These are phyloP conservation scores for Abramis brama DNA, from an alignment of 2,113 vertebrate genomes.

Conservation along the genomic window DNA sequence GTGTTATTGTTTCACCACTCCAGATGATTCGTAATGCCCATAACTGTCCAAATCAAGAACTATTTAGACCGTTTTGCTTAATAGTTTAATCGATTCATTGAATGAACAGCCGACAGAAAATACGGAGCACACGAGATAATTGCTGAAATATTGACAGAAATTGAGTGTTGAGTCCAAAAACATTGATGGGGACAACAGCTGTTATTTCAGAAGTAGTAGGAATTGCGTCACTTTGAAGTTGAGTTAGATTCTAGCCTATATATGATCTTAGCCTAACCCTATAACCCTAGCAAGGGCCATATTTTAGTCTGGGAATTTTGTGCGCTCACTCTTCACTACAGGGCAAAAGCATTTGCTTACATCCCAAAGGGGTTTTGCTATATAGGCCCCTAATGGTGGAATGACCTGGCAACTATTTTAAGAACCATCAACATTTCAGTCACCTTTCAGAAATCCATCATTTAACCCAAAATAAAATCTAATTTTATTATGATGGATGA, in stretches of 20 bases:
- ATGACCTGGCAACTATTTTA: conserved; percentile 2
- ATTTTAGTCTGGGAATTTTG: not conserved
- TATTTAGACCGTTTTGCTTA: no score
- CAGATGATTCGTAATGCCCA: no score
- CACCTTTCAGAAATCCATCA: not conserved
- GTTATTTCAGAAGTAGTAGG: not conserved
- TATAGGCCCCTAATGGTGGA: not conserved
- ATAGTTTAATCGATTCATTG: no score
- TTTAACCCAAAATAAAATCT: not conserved
- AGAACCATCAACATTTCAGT: not conserved
- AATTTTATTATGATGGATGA: not conserved
- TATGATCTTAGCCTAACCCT: no score
- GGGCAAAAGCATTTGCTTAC: not conserved
- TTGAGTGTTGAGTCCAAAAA: not conserved
- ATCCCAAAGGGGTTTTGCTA: not conserved
- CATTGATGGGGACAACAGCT: not conserved
- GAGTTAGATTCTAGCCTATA: no score
- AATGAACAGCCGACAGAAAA: no score
- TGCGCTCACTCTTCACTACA: not conserved
- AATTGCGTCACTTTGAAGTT: not conserved
- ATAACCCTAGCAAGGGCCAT: no score
- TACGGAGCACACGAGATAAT: no score
- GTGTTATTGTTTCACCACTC: no score
- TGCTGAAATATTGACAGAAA: no score
- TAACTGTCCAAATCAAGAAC: no score